These are phyloP conservation scores for Manis pentadactyla DNA, from an alignment of 2,797 vertebrate genomes.

Conservation along the genomic window DNA sequence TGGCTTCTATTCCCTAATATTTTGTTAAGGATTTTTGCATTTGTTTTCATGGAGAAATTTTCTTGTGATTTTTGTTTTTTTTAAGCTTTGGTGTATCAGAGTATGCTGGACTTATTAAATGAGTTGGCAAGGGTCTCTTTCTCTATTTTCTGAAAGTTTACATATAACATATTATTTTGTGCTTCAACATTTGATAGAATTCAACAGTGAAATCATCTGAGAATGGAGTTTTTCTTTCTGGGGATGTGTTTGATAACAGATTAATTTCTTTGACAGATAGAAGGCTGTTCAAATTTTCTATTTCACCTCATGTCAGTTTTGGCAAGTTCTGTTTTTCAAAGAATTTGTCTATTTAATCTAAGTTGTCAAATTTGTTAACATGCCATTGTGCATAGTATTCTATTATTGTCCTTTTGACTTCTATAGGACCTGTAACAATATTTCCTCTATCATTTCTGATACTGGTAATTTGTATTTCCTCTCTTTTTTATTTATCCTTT, in stretches of 20 bases:
- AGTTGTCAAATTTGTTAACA: neutral
- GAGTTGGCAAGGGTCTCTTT: neutral
- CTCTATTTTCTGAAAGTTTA: slow-evolving; percentile 21
- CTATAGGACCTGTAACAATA: neutral
- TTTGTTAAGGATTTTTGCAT: slow-evolving; percentile 24
- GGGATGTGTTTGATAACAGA: neutral
- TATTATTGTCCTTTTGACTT: neutral
- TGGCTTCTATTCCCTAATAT: neutral
- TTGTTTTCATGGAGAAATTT: neutral
- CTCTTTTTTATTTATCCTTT: neutral
- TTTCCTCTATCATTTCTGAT: neutral
- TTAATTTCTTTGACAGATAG: neutral
- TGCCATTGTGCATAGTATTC: neutral
- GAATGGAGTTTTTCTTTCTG: slow-evolving; percentile 30
- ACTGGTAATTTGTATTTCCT: neutral
- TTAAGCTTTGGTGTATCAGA: neutral
- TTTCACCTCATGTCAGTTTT: neutral
- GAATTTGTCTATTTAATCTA: neutral
- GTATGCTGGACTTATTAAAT: neutral
- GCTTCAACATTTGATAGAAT: neutral
- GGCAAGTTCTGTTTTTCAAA: neutral
- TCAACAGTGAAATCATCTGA: neutral
- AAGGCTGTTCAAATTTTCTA: neutral
- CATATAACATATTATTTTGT: neutral
- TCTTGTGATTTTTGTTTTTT: neutral